phyloP scores from a whole-genome alignment of 2,113 vertebrate species.

The Lepisosteus osseus region DNA sequence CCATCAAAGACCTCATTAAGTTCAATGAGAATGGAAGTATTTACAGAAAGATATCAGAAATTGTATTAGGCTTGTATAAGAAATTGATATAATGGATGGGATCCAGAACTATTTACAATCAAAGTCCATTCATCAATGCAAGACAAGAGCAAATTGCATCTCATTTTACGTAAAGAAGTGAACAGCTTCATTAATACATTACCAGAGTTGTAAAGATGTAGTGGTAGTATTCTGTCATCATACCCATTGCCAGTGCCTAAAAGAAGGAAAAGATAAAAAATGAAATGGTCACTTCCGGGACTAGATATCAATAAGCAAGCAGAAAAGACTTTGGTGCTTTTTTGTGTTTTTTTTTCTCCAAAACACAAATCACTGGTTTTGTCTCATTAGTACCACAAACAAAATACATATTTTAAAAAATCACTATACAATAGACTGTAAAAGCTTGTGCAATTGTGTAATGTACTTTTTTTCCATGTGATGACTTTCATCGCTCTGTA shows the following conservation, averaged over 20 bases:
- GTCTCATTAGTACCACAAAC: not conserved
- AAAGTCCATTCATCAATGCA: conserved; percentile 57
- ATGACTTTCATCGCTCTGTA: conserved; percentile 23
- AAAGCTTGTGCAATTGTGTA: conserved; percentile 38
- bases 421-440: no score
- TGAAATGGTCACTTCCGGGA: conserved; percentile 22
- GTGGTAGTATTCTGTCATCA: conserved; percentile 99
- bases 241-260: conserved; percentile 99
- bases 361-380: not conserved
- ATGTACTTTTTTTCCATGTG: conserved; percentile 28
- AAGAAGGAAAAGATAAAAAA: conserved; percentile 24
- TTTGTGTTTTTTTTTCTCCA: no score
- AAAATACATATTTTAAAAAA: not conserved
- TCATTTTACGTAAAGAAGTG: conserved; percentile 55
- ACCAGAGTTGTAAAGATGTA: conserved; percentile 99
- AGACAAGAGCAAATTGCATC: conserved; percentile 51
- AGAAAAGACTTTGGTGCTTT: no score
- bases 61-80: conserved; percentile 57
- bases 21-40: conserved; percentile 39
- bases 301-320: conserved; percentile 36
- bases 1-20: conserved; percentile 48
- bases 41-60: conserved; percentile 45
- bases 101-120: conserved; percentile 59
- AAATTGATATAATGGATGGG: conserved; percentile 58
- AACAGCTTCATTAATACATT: conserved; percentile 58